Evolutionary conservation across 2,888 invertebrate genomes (phyloP), one percentile per base, ranked within the genome.

Genomic region (Synanthedon myopaeformis): DNA sequence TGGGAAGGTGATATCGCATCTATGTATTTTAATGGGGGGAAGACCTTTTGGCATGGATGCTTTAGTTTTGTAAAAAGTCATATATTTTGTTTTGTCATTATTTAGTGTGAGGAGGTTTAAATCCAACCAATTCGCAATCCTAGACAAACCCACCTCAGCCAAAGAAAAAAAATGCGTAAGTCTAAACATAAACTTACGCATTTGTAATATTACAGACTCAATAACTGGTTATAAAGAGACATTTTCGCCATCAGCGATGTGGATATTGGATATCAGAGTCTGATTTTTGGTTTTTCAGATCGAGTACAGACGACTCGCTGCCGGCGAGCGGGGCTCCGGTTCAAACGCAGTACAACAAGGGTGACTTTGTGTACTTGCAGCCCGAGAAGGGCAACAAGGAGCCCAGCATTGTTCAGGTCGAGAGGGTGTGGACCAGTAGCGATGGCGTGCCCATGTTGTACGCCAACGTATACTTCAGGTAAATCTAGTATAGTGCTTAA

Each of bases 281-380:
- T 12, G n/a, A 49, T 50, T 51, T 49, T 10, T 35, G 8, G 35
- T 35, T 2, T 50, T 23, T 0, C 59, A 88, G 88, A 42, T 86
- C 87, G 0, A 88, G 88, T 51, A 85, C 80, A 8, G 88, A 88
- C 57, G 88, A 85, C 59, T 88, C 75, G 13, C 69, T 83, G 68
- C 76, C 75, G 10, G 71, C 70, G 51, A 92, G 59, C 82, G 79
- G 79, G 0, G 80, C 82, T 0, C 79, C 86, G 0, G 63, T 80
- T 0, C 74, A 77, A 3, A 77, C 84, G 0, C 82, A 80, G 53
- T 88, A 85, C 70, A 66, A 67, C n/a, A 86, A 85, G 54, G 97
- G 97, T 0, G 98, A 98, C 75, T 98, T 96, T 84, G 96, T 98
- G 0, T 98, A 98, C 77, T 89, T 96, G 19, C 92, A 93, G 55